phyloP scores from a whole-genome alignment of 2,113 vertebrate species.

The Uropsilus gracilis region DNA sequence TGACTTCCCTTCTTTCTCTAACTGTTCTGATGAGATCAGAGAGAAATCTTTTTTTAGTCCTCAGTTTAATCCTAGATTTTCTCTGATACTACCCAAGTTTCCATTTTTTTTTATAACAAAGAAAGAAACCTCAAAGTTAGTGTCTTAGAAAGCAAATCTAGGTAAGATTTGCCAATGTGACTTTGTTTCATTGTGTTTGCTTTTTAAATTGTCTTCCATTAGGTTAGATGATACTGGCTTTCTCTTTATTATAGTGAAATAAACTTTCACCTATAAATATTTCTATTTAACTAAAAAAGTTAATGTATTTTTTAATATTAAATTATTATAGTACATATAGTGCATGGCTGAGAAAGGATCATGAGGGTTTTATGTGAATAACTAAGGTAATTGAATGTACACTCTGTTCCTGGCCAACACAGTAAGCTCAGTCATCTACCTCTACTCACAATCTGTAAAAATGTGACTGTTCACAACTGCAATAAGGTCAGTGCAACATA shows the following conservation, averaged over 20 bases:
- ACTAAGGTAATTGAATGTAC: neutral
- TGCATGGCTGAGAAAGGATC: neutral
- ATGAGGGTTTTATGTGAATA: neutral
- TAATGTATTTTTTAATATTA: neutral
- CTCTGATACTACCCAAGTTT: neutral
- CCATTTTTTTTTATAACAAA: neutral
- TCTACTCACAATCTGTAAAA: neutral
- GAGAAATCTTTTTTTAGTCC: neutral
- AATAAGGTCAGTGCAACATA: neutral
- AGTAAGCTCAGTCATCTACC: neutral
- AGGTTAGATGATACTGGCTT: neutral
- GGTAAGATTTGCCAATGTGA: neutral
- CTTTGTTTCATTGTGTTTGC: neutral
- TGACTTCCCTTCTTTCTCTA: neutral
- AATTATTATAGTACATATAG: neutral
- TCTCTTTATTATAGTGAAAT: constrained; percentile 22
- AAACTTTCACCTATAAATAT: neutral
- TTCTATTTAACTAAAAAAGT: neutral
- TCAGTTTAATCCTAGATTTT: neutral
- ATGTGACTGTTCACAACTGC: neutral
- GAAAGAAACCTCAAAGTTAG: neutral
- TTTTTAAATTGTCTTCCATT: neutral
- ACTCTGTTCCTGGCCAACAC: neutral
- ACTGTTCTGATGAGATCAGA: neutral
- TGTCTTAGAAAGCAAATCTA: neutral